phyloP scores from a whole-genome alignment of 2,797 vertebrate genomes.

The Xenentodon cancila region DNA sequence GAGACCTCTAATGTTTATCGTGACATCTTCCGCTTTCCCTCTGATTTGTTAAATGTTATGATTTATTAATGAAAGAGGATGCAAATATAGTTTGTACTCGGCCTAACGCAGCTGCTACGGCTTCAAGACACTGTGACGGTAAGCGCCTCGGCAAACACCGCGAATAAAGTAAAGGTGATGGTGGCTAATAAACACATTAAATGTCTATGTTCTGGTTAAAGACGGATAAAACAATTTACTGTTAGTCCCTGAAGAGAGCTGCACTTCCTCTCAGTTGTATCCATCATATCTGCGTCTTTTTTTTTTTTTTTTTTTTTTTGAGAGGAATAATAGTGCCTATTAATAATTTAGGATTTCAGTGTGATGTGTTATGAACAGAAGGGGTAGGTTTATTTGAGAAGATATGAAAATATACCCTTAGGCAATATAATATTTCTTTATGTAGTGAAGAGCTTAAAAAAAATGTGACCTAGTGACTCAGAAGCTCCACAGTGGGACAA shows the following conservation, averaged over 20 bases:
- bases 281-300: conserved; percentile 57
- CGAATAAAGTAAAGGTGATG: conserved; percentile 24
- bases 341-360: conserved; percentile 74
- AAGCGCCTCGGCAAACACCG: conserved; percentile 2
- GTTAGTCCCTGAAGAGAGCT: conserved; percentile 40
- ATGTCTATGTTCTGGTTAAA: conserved; percentile 30
- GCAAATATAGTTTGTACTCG: conserved; percentile 70
- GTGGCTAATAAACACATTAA: conserved; percentile 43
- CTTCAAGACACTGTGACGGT: conserved; percentile 29
- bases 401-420: conserved; percentile 59
- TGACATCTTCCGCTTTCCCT: conserved; percentile 66
- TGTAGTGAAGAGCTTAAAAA: conserved; percentile 42
- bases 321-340: conserved; percentile 66
- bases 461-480: conserved; percentile 40
- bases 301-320: no score
- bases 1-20: conserved; percentile 68
- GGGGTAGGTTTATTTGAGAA: conserved; percentile 67
- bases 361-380: conserved; percentile 70
- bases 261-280: conserved; percentile 54
- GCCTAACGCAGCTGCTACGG: conserved; percentile 28
- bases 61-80: conserved; percentile 80
- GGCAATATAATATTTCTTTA: conserved; percentile 40
- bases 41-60: conserved; percentile 77
- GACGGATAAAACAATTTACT: conserved; percentile 50
- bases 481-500: conserved; percentile 28